These are phyloP conservation scores for Meloe dianella DNA, from an alignment of 2,888 invertebrate genomes.

Conservation along the genomic window DNA sequence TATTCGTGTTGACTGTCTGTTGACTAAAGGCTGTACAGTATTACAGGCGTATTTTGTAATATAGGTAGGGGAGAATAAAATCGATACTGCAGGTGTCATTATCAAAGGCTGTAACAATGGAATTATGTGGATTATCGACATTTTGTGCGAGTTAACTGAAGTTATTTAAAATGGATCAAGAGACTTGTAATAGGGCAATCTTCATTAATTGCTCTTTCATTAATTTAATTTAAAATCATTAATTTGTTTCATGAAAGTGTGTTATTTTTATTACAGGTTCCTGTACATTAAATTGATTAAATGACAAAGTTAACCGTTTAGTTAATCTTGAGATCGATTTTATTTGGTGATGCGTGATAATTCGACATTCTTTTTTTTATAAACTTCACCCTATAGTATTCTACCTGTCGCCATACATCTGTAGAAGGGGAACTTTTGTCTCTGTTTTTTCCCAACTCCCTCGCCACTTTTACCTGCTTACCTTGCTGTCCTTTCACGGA, in stretches of 20 bases:
- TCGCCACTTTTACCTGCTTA: slow-evolving; percentile 18
- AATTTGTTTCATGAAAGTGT: slow-evolving; percentile 1
- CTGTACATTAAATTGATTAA: not conserved
- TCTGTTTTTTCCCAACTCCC: slow-evolving; percentile 4
- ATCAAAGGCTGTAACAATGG: slow-evolving; percentile 44
- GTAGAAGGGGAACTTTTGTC: slow-evolving; percentile 9
- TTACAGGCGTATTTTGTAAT: not conserved
- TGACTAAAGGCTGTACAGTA: not conserved
- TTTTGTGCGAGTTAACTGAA: slow-evolving; percentile 22
- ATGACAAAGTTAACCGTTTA: not conserved
- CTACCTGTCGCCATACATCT: slow-evolving; percentile 23
- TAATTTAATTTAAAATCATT: slow-evolving; percentile 7
- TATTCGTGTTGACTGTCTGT: not conserved
- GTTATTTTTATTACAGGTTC: not conserved
- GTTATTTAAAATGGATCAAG: slow-evolving; percentile 25
- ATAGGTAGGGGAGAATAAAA: slow-evolving; percentile 17
- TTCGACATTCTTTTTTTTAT: slow-evolving; percentile 33
- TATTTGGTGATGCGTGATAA: slow-evolving; percentile 46
- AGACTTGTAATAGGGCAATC: slow-evolving; percentile 8
- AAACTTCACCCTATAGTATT: slow-evolving; percentile 14
- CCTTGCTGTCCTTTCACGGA: slow-evolving; percentile 17
- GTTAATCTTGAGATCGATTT: slow-evolving; percentile 45
- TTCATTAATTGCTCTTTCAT: slow-evolving; percentile 7
- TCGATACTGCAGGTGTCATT: slow-evolving; percentile 45
- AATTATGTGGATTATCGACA: slow-evolving; percentile 43